Evolutionary conservation across 2,113 vertebrate species (phyloP).

Genomic region (Centropus bengalensis): DNA sequence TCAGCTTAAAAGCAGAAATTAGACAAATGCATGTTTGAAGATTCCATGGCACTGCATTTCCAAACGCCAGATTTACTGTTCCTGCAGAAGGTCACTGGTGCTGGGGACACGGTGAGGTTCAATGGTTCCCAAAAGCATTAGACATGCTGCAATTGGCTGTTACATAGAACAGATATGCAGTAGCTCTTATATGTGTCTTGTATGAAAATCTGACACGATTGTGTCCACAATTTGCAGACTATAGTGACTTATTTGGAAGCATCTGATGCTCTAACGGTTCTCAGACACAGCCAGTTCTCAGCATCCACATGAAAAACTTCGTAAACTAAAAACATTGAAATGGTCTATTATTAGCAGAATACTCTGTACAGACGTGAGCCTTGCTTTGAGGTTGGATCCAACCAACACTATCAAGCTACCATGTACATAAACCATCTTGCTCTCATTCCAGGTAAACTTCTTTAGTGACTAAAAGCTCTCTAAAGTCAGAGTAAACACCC

Average conservation of each 20-base stretch:
- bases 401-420: background rate
- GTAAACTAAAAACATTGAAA: background rate
- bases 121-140: background rate
- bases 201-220: background rate
- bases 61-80: background rate
- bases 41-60: background rate
- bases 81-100: background rate
- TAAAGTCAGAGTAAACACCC: background rate
- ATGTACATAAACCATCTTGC: background rate
- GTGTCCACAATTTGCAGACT: background rate
- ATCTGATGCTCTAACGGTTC: background rate
- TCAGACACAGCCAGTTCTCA: background rate
- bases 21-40: rapidly evolving
- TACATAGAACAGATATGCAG: background rate
- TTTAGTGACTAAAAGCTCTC: background rate
- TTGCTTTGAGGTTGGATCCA: background rate
- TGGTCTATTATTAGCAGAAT: background rate
- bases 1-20: background rate
- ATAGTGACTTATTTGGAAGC: background rate
- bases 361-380: rapidly evolving
- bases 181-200: background rate
- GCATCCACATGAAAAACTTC: background rate
- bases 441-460: background rate
- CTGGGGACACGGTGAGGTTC: background rate
- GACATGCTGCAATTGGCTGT: background rate